These are phyloP conservation scores for Pangasius mekongensis DNA, from an alignment of 2,797 vertebrate genomes.

Conservation along the genomic window DNA sequence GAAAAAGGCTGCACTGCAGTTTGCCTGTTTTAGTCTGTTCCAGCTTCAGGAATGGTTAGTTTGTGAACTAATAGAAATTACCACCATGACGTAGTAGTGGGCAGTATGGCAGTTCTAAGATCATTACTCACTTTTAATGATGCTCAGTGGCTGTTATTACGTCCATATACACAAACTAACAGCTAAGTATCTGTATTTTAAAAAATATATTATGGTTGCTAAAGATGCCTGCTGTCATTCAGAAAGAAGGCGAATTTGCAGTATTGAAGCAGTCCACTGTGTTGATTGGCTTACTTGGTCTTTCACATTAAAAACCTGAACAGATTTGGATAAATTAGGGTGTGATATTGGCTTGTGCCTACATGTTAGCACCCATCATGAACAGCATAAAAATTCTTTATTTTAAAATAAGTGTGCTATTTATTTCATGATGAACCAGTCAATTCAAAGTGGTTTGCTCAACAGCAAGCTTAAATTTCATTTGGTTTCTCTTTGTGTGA, in stretches of 20 bases:
- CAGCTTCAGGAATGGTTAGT: neutral
- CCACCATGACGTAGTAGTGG: neutral
- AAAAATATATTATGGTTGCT: neutral
- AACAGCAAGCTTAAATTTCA: neutral
- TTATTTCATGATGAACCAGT: neutral
- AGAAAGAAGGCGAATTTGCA: neutral
- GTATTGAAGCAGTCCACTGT: neutral
- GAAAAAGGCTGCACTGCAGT: constrained; percentile 11
- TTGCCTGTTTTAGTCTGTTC: constrained; percentile 22
- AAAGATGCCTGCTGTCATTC: neutral
- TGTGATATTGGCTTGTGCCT: neutral
- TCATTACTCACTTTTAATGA: neutral
- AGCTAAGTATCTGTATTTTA: neutral
- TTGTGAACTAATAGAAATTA: constrained; percentile 2
- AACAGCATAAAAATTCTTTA: neutral
- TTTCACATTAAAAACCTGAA: neutral
- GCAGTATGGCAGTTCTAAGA: neutral
- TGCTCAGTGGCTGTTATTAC: neutral
- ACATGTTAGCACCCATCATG: neutral
- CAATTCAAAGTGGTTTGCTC: neutral
- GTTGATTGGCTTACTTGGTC: neutral
- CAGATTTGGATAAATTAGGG: neutral
- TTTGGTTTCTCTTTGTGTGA: neutral
- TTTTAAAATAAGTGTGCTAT: neutral
- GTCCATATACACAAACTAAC: neutral